Percentiles rank a stretch among this genome's conserved stretches.
These are phyloP conservation scores for Gastrophryne carolinensis DNA, from an alignment of 2,797 vertebrate genomes.

Conservation along the genomic window DNA sequence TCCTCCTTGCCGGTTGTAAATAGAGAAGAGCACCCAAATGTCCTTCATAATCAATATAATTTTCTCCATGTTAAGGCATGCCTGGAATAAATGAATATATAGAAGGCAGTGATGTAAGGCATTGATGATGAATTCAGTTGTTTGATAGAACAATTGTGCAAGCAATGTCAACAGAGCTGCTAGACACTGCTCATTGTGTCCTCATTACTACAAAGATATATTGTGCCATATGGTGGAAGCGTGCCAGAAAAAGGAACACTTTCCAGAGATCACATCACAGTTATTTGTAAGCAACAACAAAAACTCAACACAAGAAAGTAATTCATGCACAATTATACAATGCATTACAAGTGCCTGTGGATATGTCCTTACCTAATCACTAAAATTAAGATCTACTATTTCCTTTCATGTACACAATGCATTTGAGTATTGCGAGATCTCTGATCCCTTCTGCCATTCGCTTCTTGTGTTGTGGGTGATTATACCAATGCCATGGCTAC, in stretches of 20 bases:
- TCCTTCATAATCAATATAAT: too few species aligned
- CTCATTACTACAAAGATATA: constrained; percentile 11
- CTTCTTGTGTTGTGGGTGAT: too few species aligned
- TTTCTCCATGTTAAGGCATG: too few species aligned
- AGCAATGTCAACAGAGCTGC: background rate
- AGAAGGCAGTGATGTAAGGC: background rate
- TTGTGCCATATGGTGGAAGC: background rate
- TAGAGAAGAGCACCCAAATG: too few species aligned
- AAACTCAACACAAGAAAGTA: too few species aligned
- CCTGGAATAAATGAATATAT: background rate
- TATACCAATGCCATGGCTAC: too few species aligned
- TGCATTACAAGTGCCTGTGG: background rate
- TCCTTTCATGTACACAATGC: too few species aligned
- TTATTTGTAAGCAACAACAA: constrained; percentile 3
- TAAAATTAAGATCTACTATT: too few species aligned
- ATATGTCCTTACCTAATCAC: background rate
- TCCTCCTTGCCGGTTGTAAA: too few species aligned
- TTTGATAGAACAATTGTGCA: background rate
- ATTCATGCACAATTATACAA: background rate
- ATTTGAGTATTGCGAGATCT: too few species aligned
- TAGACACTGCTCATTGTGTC: constrained; percentile 12
- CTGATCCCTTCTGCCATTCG: too few species aligned
- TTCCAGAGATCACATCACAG: background rate
- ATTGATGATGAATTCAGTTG: background rate
- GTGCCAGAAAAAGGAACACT: background rate